Conservation (phyloP, 2,888 invertebrate species). For the Noctuana brunneofusca region DNA sequence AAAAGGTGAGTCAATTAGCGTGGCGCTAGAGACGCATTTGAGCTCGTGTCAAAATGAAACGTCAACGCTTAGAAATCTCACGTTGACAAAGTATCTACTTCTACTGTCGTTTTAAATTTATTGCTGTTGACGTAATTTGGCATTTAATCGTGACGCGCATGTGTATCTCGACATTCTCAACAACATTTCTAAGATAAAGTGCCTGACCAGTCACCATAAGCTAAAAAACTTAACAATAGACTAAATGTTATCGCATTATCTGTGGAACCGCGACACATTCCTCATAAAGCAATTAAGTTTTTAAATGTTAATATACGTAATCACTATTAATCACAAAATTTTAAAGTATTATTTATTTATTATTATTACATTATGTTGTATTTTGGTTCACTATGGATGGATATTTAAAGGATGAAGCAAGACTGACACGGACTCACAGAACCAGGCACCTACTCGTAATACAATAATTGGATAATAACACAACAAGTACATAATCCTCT, state of each 20-base stretch:
- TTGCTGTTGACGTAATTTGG: constrained; percentile 24
- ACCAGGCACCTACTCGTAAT: background rate
- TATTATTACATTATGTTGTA: too few species aligned
- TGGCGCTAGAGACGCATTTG: constrained; percentile 47
- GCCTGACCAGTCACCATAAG: background rate
- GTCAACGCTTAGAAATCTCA: constrained; percentile 38
- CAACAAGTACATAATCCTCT: constrained; percentile 33
- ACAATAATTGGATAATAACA: constrained; percentile 28
- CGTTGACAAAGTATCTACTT: constrained; percentile 12
- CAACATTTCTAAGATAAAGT: background rate
- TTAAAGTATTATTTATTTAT: too few species aligned
- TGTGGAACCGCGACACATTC: too few species aligned
- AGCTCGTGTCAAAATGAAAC: constrained; percentile 58
- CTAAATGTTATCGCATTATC: background rate
- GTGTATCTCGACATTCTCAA: constrained; percentile 31
- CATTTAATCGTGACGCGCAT: constrained; percentile 44
- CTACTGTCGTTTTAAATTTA: constrained; percentile 14
- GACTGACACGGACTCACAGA: background rate
- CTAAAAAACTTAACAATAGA: constrained; percentile 6
- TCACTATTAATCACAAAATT: background rate
- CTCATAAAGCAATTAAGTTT: background rate
- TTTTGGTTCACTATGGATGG: too few species aligned
- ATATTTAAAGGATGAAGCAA: background rate
- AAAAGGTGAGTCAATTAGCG: constrained; percentile 66
- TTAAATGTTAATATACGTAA: background rate